Conservation (phyloP, 2,113 vertebrate species). For the Atractosteus spatula region DNA sequence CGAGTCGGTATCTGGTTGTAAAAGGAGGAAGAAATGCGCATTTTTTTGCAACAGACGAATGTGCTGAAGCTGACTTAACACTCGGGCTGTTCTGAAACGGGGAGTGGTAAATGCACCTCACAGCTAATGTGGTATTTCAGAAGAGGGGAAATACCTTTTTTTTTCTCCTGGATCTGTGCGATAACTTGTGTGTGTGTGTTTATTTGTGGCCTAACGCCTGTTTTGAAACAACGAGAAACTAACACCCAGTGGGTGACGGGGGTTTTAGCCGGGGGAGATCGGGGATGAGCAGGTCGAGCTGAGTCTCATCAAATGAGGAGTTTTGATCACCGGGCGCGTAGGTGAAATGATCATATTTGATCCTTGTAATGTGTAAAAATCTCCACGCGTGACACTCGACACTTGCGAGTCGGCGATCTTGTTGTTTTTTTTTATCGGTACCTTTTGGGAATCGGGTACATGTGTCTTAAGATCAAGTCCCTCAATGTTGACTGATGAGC, state of each 20-base stretch:
- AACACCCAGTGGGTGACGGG: background rate
- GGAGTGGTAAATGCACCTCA: background rate
- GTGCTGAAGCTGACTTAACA: background rate
- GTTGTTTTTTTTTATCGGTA: background rate
- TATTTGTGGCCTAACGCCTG: background rate
- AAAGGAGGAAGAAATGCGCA: background rate
- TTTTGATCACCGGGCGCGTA: background rate
- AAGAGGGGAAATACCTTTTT: no score
- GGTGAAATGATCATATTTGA: background rate
- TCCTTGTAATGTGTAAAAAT: no score
- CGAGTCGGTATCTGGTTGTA: background rate
- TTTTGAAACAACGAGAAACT: background rate
- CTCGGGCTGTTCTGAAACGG: background rate
- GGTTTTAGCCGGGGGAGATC: no score
- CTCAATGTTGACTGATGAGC: background rate
- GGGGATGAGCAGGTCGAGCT: background rate
- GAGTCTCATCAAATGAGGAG: background rate
- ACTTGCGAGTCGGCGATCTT: no score
- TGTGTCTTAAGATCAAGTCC: no score
- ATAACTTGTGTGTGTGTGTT: no score
- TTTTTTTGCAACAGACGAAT: conserved; percentile 5
- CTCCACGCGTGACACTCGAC: no score
- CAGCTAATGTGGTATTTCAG: background rate
- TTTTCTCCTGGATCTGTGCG: no score
- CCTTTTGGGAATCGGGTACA: background rate